Conservation (phyloP, 2,888 invertebrate species). For the Phlogophora meticulosa region DNA sequence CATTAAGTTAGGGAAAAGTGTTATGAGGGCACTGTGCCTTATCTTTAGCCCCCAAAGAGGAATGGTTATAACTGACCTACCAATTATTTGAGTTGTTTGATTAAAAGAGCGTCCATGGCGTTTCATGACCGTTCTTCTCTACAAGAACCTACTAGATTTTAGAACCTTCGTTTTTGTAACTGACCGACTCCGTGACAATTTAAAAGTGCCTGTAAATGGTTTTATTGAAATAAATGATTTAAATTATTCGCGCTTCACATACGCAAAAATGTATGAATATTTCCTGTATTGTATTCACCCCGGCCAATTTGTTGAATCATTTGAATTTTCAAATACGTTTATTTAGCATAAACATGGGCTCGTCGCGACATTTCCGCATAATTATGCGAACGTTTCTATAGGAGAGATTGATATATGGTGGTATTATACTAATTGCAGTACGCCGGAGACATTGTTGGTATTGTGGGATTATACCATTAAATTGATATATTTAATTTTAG, state of each 20-base stretch:
- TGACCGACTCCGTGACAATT: no score
- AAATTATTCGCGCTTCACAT: conserved; percentile 6
- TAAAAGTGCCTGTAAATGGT: no score
- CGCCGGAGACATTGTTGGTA: conserved; percentile 69
- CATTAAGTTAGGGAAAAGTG: no score
- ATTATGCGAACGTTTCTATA: conserved; percentile 75
- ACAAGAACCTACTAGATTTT: no score
- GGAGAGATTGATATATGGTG: conserved; percentile 81
- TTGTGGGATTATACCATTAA: conserved; percentile 77
- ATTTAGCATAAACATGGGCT: conserved; percentile 89
- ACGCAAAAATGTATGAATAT: conserved; percentile 39
- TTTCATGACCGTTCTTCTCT: no score
- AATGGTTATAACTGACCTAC: no score
- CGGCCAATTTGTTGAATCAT: conserved; percentile 74
- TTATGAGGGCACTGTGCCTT: no score
- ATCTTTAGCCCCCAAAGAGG: no score
- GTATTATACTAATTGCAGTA: conserved; percentile 86
- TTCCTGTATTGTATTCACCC: conserved; percentile 66
- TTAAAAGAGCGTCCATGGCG: no score
- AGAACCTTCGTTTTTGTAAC: no score
- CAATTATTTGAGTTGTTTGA: no score
- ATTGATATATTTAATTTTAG: conserved; percentile 72
- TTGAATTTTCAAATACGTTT: conserved; percentile 73
- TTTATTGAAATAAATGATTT: background rate
- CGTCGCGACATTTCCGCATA: conserved; percentile 76